Percentiles rank a stretch among this genome's conserved stretches.
phyloP scores from a whole-genome alignment of 2,113 vertebrate genomes.

The Catharus fuscescens region DNA sequence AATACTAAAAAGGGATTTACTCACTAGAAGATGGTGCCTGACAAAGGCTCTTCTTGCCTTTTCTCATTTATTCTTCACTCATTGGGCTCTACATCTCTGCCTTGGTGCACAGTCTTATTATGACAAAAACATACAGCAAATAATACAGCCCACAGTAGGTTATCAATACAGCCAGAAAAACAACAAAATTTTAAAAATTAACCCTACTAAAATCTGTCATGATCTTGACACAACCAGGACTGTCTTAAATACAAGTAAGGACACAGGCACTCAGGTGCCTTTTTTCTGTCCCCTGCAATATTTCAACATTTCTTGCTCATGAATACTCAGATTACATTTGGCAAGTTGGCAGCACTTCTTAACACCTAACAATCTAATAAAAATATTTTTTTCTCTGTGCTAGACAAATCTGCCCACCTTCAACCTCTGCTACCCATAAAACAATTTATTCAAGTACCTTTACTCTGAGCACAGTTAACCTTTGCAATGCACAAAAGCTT shows the following conservation, averaged over 20 bases:
- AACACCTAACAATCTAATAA: constrained; percentile 43
- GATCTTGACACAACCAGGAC: not conserved
- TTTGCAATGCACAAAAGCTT: constrained; percentile 47
- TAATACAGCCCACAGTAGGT: not conserved
- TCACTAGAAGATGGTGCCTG: not conserved
- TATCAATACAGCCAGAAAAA: not conserved
- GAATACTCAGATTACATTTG: constrained; percentile 30
- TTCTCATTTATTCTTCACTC: not conserved
- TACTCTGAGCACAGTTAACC: constrained; percentile 65
- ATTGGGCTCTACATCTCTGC: not conserved
- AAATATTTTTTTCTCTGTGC: not conserved
- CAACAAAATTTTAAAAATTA: not conserved
- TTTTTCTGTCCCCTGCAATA: not conserved
- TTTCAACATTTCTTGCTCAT: not conserved
- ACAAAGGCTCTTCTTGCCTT: not conserved
- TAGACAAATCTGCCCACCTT: constrained; percentile 58
- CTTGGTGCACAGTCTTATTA: not conserved
- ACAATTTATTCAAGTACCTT: constrained; percentile 56
- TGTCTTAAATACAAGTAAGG: not conserved
- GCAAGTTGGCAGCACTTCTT: constrained; percentile 29
- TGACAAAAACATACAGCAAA: not conserved
- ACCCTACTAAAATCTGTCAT: not conserved
- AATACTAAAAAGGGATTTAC: not conserved
- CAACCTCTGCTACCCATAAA: constrained; percentile 62
- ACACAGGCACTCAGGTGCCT: not conserved